Evolutionary conservation across 2,797 vertebrate species (phyloP), one percentile per base, ranked within the genome.

Genomic region (Pseudochaenichthys georgianus): DNA sequence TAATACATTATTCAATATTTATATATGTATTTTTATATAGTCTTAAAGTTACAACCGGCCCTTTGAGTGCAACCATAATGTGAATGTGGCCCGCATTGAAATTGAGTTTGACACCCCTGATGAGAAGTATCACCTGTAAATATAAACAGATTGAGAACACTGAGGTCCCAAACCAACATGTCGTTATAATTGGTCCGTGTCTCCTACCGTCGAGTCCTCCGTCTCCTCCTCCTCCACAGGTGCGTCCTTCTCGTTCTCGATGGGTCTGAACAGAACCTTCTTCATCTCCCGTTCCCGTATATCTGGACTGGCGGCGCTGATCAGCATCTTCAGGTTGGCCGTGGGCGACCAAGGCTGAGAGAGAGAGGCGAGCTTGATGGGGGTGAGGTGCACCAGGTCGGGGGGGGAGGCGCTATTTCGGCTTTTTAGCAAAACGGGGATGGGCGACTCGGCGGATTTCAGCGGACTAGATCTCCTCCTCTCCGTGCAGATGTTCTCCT

Each of bases 241-340:
- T 9, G 86, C 83, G 38, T 94, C 95, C 38, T 88, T 88, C 70
- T 94, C 95, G 15, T 99, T 99, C 88, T 99, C 97, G 64, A 97
- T 96, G 43, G 96, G 96, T 70, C 96, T 93, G 62, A 99, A 98
- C 7, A 98, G 95, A 2, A 94, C 96, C 87, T 99, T 99, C 61
- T 95, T 98, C 95, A 97, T 97, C 88, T 98, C 97, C 9, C 97
- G 77, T 86, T 98, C 96, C 67, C 97, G 89, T 80, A 99, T 98
- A 82, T 99, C 97, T 0, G 97, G 97, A 74, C 97, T 98, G 13
- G 97, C 97, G 0, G 96, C 97, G 13, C 96, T 98, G 87, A 98
- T 95, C 58, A 99, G 95, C 92, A 99, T 95, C 93, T 97, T 98
- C 80, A 99, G 93, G 77, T 99, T 99, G 79, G 97, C 95, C 0